These are phyloP conservation scores for Anoplopoma fimbria DNA, from an alignment of 2,113 vertebrate genomes.

Conservation along the genomic window DNA sequence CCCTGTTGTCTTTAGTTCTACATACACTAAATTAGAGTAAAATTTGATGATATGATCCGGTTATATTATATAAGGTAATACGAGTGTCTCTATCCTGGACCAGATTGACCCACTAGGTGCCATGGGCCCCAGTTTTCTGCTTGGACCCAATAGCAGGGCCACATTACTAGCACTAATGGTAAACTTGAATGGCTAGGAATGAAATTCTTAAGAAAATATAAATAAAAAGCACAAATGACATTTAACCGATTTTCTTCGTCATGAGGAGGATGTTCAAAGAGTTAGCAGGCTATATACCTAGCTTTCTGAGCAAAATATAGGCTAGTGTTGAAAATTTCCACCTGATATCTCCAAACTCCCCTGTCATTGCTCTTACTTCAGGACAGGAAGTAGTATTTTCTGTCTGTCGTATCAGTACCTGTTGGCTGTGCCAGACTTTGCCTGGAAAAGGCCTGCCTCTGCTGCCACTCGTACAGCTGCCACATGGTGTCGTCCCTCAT, in stretches of 20 bases:
- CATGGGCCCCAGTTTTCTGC: no score
- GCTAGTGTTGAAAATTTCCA: background rate
- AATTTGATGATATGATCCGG: background rate
- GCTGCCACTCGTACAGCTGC: slow-evolving; percentile 97
- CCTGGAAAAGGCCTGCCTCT: slow-evolving; percentile 92
- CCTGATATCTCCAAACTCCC: background rate
- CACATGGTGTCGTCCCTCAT: slow-evolving; percentile 95
- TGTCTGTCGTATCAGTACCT: slow-evolving; percentile 46
- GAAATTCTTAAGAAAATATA: background rate
- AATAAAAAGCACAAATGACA: background rate
- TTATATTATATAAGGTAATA: background rate
- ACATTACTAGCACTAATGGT: background rate
- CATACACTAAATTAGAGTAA: background rate
- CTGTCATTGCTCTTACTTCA: background rate
- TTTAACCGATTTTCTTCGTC: background rate
- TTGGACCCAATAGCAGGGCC: background rate
- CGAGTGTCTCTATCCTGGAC: background rate
- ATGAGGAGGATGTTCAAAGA: background rate
- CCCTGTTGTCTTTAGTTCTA: background rate
- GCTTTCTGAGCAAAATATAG: background rate
- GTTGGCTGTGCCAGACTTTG: slow-evolving; percentile 83
- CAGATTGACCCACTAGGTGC: no score
- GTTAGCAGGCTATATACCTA: background rate
- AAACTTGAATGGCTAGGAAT: background rate
- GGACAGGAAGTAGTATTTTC: background rate